These are phyloP conservation scores for Macrobrachium nipponense DNA, from an alignment of 1,140 invertebrate species.

Conservation along the genomic window DNA sequence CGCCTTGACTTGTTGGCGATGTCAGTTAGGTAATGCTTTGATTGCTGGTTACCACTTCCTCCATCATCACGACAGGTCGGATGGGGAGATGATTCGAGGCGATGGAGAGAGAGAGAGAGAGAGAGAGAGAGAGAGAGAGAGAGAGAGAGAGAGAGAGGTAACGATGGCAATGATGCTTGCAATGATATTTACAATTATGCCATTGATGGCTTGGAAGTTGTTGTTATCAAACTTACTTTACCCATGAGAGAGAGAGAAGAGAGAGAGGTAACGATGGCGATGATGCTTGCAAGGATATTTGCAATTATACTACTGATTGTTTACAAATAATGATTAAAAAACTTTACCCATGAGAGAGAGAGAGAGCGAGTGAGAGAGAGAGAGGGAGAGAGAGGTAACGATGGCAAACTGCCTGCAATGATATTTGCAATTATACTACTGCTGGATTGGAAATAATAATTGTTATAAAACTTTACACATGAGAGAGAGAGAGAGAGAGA, in stretches of 20 bases:
- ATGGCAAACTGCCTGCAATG: background rate
- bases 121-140: slow-evolving; percentile 13
- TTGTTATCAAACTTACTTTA: no score
- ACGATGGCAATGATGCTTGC: background rate
- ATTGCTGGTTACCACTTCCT: slow-evolving; percentile 14
- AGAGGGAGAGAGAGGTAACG: no score
- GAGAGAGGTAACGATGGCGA: no score
- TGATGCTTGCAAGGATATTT: no score
- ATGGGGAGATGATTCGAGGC: background rate
- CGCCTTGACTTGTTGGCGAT: slow-evolving; percentile 11
- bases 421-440: background rate
- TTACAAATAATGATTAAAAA: background rate
- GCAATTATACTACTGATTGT: no score
- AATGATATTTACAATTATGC: no score
- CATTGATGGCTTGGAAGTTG: background rate
- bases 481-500: no score
- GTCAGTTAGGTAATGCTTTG: slow-evolving; percentile 44
- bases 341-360: no score
- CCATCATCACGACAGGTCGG: background rate
- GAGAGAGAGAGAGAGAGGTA: background rate
- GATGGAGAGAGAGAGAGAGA: slow-evolving; percentile 24
- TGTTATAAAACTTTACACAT: no score
- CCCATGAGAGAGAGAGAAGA: no score
- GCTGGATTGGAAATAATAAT: no score
- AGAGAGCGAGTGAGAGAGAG: no score